These are phyloP conservation scores for Cecropterus lyciades DNA, from an alignment of 1,140 invertebrate genomes.

Conservation along the genomic window DNA sequence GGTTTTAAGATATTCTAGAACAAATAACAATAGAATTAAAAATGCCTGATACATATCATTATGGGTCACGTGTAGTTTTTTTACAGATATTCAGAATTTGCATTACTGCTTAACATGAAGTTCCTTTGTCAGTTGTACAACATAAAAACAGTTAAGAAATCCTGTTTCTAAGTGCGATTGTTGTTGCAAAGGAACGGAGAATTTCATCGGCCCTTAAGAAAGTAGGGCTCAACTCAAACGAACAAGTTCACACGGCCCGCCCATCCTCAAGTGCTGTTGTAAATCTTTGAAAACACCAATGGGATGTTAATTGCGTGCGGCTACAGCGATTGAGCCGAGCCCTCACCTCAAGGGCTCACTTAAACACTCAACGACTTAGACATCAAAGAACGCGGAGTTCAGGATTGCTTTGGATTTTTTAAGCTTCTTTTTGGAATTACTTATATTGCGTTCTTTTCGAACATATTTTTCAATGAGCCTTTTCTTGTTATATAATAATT, in stretches of 20 bases:
- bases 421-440: slow-evolving; percentile 29
- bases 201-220: slow-evolving; percentile 25
- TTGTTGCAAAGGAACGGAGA: slow-evolving; percentile 10
- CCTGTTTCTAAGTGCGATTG: slow-evolving; percentile 14
- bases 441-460: neutral
- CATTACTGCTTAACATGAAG: too few relatives aligned
- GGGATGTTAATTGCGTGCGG: slow-evolving; percentile 63
- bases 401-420: slow-evolving; percentile 32
- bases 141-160: neutral
- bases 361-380: slow-evolving; percentile 55
- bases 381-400: slow-evolving; percentile 59
- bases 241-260: slow-evolving; percentile 46
- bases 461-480: neutral
- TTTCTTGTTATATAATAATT: too few relatives aligned
- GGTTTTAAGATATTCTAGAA: too few relatives aligned
- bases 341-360: slow-evolving; percentile 56
- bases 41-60: too few relatives aligned
- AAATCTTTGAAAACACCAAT: slow-evolving; percentile 65
- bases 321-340: slow-evolving; percentile 50
- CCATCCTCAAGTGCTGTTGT: slow-evolving; percentile 43
- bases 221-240: slow-evolving; percentile 40
- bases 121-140: too few relatives aligned
- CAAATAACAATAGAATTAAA: too few relatives aligned
- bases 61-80: too few relatives aligned
- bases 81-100: too few relatives aligned